Evolutionary conservation across 2,113 vertebrate genomes (phyloP), one percentile per base, ranked within the genome.

Genomic region (Leptocoma aspasia): DNA sequence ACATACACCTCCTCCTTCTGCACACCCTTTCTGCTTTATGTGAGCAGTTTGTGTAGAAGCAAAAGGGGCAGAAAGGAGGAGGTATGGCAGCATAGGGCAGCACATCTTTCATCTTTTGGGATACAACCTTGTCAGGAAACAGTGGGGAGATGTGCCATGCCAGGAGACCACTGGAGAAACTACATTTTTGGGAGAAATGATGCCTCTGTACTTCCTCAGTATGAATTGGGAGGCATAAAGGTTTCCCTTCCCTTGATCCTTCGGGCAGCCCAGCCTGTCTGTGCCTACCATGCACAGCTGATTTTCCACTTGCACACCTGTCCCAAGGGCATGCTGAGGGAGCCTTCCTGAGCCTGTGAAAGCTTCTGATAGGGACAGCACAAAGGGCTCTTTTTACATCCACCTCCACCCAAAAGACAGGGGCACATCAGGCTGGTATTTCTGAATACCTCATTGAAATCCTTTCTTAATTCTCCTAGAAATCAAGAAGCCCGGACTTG

Each of bases 361-460:
- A 45, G 24, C 27, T 76, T 79, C 44, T 56, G 15, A 33, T 1
- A 3, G 26, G 33, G 33, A 73, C 45, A 37, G 56, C n/a, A 88
- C 68, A 75, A 89, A 88, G 27, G 16, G 8, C 10, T 88, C 78
- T 88, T 86, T 87, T 77, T 41, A 63, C 63, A 77, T 50, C 33
- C 27, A 50, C 30, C 41, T 86, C 42, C 76, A 84, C 27, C 42
- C 76, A 71, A 92, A 93, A 53, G 7, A 28, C 69, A 71, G 68
- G 47, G 82, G n/a, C 61, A 81, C 0, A 0, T 65, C 0, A 0
- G 35, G 50, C 35, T 70, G 53, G 21, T n/a, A n/a, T 83, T 94
- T 90, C 56, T 66, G 47, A 92, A 63, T 53, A 83, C 24, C 16
- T 84, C 63, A 30, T 15, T 78, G 71, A 95, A 90, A 92, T 65